Base-by-base conservation (phyloP, 1,140 invertebrate genomes). In the Drosophila repleta region DNA sequence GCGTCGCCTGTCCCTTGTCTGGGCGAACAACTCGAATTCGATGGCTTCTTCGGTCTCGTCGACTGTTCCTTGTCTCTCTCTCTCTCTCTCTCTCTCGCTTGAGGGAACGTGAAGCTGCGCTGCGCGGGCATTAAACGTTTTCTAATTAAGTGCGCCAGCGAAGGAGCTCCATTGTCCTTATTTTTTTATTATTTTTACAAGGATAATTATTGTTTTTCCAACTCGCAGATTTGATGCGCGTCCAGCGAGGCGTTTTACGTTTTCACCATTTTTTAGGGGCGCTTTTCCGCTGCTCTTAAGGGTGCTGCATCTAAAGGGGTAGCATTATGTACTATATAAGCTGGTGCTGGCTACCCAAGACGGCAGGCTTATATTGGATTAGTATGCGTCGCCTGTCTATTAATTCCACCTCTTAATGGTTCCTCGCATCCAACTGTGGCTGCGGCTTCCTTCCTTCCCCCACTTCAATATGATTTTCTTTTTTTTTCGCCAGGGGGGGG, bases 41-140 rank as follows among this genome's bases (percentile, higher is more conserved):
- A 71, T 65, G 68, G 52, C 52, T 58, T 70, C 45, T 8, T 56
- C 55, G 55, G n/a, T n/a, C n/a, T n/a, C n/a, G n/a, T n/a, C n/a
- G n/a, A n/a, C n/a, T n/a, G n/a, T n/a, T n/a, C n/a, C n/a, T n/a
- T n/a, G n/a, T n/a, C n/a, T n/a, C n/a, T n/a, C n/a, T n/a, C n/a
- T n/a, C n/a, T n/a, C n/a, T n/a, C n/a, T n/a, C n/a, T n/a, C n/a
- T n/a, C n/a, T n/a, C n/a, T n/a, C n/a, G n/a, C n/a, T n/a, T n/a
- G n/a, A n/a, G n/a, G n/a, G 3, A 35, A 35, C 32, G 32, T 13
- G 32, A 35, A 35, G 32, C 32, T 35, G 65, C 74, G 51, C 58
- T 51, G 62, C 52, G 62, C 60, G 67, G 58, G 83, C 79, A 88
- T 89, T 88, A 88, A 88, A 88, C 84, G 83, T 83, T 88, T 88